These are phyloP conservation scores for Albula glossodonta DNA, from an alignment of 2,113 vertebrate species.

Conservation along the genomic window DNA sequence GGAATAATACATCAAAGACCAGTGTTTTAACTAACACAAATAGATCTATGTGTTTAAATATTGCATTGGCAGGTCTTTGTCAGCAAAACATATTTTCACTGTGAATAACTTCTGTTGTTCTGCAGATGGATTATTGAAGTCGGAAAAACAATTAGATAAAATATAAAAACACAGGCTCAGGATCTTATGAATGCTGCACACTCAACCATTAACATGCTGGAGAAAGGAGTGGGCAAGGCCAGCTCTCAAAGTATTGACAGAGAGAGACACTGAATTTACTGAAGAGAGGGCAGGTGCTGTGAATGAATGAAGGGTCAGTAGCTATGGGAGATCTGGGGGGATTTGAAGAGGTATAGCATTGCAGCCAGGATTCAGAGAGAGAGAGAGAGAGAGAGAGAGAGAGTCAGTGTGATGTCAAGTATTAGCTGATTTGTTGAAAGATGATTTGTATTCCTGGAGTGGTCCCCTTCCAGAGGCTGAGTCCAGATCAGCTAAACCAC, in stretches of 20 bases:
- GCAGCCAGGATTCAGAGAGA: background rate
- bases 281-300: background rate
- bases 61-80: background rate
- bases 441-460: background rate
- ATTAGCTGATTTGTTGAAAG: background rate
- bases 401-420: background rate
- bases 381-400: background rate
- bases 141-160: background rate
- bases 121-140: slow-evolving; percentile 17
- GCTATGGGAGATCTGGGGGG: background rate
- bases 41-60: background rate
- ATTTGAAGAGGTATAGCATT: background rate
- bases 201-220: slow-evolving; percentile 15
- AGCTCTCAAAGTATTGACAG: background rate
- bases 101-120: slow-evolving; percentile 16
- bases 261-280: background rate
- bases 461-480: background rate
- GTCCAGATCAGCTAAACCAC: background rate
- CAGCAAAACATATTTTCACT: background rate
- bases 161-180: background rate
- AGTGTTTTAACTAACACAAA: background rate
- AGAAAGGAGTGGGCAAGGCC: background rate
- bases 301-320: background rate
- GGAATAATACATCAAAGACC: background rate
- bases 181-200: slow-evolving; percentile 1